A percentile compares a stretch with the other conserved stretches of the same genome.
Evolutionary conservation across 2,797 vertebrate species (phyloP).

Genomic region (Myoxocephalus aenaeus): DNA sequence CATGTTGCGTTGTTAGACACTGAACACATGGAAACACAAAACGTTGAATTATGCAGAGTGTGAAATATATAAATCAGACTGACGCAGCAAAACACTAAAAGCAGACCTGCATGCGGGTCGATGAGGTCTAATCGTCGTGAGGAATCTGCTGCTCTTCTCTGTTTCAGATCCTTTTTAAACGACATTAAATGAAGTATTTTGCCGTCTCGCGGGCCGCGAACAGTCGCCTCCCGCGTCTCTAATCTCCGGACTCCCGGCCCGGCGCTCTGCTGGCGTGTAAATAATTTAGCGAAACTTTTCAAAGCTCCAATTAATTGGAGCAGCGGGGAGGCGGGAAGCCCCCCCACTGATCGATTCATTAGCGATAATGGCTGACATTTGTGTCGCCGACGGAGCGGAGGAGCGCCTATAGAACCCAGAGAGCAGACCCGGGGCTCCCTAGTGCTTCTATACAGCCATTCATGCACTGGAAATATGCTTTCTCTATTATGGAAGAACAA

Average conservation of each 20-base stretch:
- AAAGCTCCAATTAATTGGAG: slow-evolving; percentile 81
- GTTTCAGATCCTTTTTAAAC: no score
- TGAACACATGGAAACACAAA: no score
- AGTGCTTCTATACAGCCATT: background rate
- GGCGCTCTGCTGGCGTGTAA: slow-evolving; percentile 73
- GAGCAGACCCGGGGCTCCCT: background rate
- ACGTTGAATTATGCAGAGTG: no score
- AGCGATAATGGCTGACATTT: slow-evolving; percentile 85
- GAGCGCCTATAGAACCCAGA: slow-evolving; percentile 41
- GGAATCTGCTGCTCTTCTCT: no score
- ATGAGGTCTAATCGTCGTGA: no score
- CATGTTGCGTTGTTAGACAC: no score
- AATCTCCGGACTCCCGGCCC: slow-evolving; percentile 57
- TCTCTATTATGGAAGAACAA: no score
- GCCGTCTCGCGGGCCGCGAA: background rate
- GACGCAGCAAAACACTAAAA: no score
- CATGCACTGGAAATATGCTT: background rate
- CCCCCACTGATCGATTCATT: slow-evolving; percentile 79
- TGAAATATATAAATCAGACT: no score
- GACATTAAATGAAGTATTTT: no score
- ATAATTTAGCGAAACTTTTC: slow-evolving; percentile 84
- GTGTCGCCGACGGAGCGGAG: slow-evolving; percentile 54
- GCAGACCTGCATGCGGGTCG: no score
- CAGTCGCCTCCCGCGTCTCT: slow-evolving; percentile 40
- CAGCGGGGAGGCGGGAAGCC: slow-evolving; percentile 72